Evolutionary conservation across 1,140 invertebrate genomes (phyloP).

Genomic region (Hylaeus volcanicus): DNA sequence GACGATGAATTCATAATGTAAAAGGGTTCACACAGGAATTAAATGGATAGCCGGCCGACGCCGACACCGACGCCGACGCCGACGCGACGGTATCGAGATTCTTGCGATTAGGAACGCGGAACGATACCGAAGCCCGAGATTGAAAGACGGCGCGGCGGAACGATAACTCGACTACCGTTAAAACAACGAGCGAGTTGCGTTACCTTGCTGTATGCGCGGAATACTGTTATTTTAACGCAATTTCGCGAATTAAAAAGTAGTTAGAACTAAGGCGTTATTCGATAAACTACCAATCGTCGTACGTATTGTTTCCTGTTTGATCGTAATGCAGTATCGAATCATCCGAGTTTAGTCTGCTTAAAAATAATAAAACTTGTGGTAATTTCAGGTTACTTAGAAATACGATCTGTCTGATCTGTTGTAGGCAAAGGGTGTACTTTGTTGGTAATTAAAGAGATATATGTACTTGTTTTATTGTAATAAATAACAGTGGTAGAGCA

Average conservation of each 20-base stretch:
- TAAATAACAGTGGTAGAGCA: no score
- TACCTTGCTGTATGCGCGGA: background rate
- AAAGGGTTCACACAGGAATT: slow-evolving; percentile 42
- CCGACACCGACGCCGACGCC: no score
- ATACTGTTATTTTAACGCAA: slow-evolving; percentile 35
- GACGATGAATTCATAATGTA: slow-evolving; percentile 26
- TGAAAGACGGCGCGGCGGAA: slow-evolving; percentile 36
- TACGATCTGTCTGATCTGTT: no score
- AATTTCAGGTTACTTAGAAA: no score
- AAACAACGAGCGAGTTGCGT: slow-evolving; percentile 26
- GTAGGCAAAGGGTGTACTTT: no score
- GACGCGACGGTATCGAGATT: slow-evolving; percentile 27
- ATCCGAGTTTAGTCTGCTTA: background rate
- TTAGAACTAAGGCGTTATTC: background rate
- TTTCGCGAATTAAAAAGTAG: slow-evolving; percentile 25
- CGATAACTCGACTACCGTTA: slow-evolving; percentile 48
- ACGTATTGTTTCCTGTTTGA: background rate
- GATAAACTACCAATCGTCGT: background rate
- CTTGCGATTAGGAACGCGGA: slow-evolving; percentile 48
- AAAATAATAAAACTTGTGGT: no score
- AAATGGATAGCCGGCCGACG: slow-evolving; percentile 3
- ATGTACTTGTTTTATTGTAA: no score
- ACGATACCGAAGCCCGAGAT: slow-evolving; percentile 39
- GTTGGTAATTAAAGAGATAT: no score
- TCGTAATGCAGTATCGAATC: background rate